Percentiles rank a stretch among this genome's conserved stretches.
phyloP scores from a whole-genome alignment of 2,797 vertebrate genomes.

The Microcaecilia unicolor region DNA sequence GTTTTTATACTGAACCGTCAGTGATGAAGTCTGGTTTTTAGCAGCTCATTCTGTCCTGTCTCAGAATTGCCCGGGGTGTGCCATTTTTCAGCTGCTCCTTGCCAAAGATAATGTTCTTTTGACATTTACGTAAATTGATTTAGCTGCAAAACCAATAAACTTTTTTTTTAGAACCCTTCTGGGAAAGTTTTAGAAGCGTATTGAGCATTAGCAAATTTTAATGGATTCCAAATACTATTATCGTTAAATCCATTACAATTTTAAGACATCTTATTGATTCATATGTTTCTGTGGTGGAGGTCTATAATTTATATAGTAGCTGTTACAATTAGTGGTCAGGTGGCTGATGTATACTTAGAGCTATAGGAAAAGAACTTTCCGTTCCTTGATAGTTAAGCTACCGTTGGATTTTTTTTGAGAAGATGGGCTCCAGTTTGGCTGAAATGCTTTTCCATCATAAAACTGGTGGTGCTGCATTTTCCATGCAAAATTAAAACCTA shows the following conservation, averaged over 20 bases:
- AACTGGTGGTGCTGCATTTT: too few relatives aligned
- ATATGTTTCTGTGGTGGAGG: not conserved
- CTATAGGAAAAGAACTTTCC: not conserved
- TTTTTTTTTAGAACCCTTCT: constrained; percentile 2
- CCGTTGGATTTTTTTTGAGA: too few relatives aligned
- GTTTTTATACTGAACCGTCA: too few relatives aligned
- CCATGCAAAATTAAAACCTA: too few relatives aligned
- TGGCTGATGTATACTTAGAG: too few relatives aligned
- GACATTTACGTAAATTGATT: constrained; percentile 10
- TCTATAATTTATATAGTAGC: constrained; percentile 1
- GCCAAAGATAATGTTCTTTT: constrained; percentile 2
- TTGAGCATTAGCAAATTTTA: too few relatives aligned
- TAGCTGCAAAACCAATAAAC: constrained; percentile 8
- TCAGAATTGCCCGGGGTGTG: constrained; percentile 2
- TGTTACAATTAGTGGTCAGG: constrained; percentile 4
- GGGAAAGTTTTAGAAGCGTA: constrained; percentile 4
- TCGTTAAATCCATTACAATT: constrained; percentile 12
- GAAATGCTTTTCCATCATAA: too few relatives aligned
- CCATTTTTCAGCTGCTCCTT: constrained; percentile 1
- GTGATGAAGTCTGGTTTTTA: not conserved
- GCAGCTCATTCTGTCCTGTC: not conserved
- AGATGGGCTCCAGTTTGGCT: too few relatives aligned
- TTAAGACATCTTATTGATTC: constrained; percentile 12
- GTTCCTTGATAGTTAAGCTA: too few relatives aligned
- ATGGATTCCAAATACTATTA: constrained; percentile 10